A percentile compares a stretch with the other conserved stretches of the same genome.
These are phyloP conservation scores for Rousettus leschenaultii DNA, from an alignment of 2,113 vertebrate genomes.

Conservation along the genomic window DNA sequence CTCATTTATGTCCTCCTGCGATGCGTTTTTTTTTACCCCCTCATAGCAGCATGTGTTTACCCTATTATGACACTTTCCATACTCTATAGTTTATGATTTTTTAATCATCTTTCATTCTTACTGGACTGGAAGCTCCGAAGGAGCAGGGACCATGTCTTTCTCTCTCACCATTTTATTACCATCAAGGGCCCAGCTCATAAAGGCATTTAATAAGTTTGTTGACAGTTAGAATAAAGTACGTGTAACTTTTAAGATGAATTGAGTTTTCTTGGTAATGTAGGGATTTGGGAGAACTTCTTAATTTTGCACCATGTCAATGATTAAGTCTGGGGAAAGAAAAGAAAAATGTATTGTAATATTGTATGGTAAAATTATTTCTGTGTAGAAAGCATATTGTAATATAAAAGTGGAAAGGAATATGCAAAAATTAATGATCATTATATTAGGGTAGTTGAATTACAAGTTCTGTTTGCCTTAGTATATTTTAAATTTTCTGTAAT, in stretches of 20 bases:
- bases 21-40: not conserved
- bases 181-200: not conserved
- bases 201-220: not conserved
- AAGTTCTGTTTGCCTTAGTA: not conserved
- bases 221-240: not conserved
- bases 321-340: not conserved
- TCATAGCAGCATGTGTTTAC: not conserved
- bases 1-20: not conserved
- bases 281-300: not conserved
- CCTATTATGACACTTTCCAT: not conserved
- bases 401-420: not conserved
- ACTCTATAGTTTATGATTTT: not conserved
- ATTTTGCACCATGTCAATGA: not conserved
- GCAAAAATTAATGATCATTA: conserved; percentile 3
- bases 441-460: not conserved
- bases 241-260: conserved; percentile 13
- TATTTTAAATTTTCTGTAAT: conserved; percentile 6
- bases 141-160: not conserved
- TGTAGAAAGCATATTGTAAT: not conserved
- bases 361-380: conserved; percentile 6
- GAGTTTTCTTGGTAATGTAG: not conserved
- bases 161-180: not conserved
- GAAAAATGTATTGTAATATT: not conserved
- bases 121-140: not conserved
- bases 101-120: not conserved